These are phyloP conservation scores for Ophion ellenae DNA, from an alignment of 2,888 invertebrate species.

Conservation along the genomic window DNA sequence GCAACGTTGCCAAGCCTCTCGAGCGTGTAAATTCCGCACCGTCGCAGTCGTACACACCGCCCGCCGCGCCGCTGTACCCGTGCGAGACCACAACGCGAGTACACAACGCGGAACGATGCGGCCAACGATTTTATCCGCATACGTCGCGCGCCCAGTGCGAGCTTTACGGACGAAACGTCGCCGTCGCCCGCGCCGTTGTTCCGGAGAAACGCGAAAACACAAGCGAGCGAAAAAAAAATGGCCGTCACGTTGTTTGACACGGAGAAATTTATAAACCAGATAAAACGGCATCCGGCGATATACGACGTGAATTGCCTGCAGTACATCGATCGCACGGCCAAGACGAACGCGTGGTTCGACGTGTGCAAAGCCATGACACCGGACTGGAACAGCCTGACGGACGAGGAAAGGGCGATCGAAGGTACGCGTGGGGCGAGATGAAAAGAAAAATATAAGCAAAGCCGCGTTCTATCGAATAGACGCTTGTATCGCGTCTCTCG, in stretches of 20 bases:
- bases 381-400: slow-evolving; percentile 77
- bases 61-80: too few relatives aligned
- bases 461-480: too few relatives aligned
- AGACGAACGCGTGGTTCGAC: slow-evolving; percentile 79
- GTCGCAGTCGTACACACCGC: slow-evolving; percentile 57
- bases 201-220: not conserved
- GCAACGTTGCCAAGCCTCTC: slow-evolving; percentile 70
- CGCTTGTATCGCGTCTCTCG: not conserved
- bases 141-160: slow-evolving; percentile 46
- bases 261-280: slow-evolving; percentile 78
- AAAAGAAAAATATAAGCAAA: not conserved
- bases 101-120: slow-evolving; percentile 51
- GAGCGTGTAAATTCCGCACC: slow-evolving; percentile 78
- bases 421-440: slow-evolving; percentile 67
- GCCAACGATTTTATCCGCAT: slow-evolving; percentile 62
- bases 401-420: slow-evolving; percentile 77
- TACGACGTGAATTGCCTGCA: slow-evolving; percentile 78
- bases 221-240: not conserved
- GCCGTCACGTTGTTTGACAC: slow-evolving; percentile 77
- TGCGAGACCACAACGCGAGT: slow-evolving; percentile 11
- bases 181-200: too few relatives aligned
- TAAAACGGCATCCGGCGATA: slow-evolving; percentile 79
- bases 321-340: slow-evolving; percentile 79
- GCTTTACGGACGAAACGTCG: slow-evolving; percentile 36
- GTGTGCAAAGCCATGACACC: slow-evolving; percentile 79